Base-by-base conservation (phyloP, 2,113 vertebrate species). In the Tenebrosternarchus preto region DNA sequence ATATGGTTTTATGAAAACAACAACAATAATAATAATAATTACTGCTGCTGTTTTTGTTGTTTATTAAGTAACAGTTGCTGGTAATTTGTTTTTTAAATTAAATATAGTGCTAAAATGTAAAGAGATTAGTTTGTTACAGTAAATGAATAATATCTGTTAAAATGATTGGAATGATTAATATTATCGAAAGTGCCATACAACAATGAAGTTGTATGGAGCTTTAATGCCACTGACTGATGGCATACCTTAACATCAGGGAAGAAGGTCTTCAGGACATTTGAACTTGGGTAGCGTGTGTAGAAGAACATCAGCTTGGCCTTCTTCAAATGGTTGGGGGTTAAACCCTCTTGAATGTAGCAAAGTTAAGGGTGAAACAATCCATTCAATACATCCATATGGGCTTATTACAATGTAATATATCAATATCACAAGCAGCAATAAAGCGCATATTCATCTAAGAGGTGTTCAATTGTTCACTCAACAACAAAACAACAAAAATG, bases 301-400 rank as follows among this genome's bases (percentile, higher is more conserved):
- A 98, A 98, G 89, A 99, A 99, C 96, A 99, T 98, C 60, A 99
- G 90, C 72, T 99, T 99, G 76, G 97, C 97, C 85, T 99, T 99
- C 94, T 96, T 99, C 92, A 99, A 88, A 88, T 99, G 97, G 75
- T 94, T 90, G 0, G 97, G 96, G 15, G 94, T 98, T 86, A 99
- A 91, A 0, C 93, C 94, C 85, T 99, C 97, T 92, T 97, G 96
- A 85, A 96, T 95, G 91, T 96, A 82, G 80, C 75, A 59, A 59
- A 20, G 95, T 98, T 92, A 98, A 98, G 95, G 95, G 90, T 31
- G n/a, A n/a, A 76, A 78, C 72, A 59, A 68, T 50, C 24, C 8
- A 22, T 11, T 17, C 43, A 50, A 12, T 12, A 12, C 12, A 50
- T 2, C 43, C 43, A 50, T 50, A 50, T 50, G 43, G 43, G 43